A percentile compares a stretch with the other conserved stretches of the same genome.
phyloP scores from a whole-genome alignment of 1,140 invertebrate species.

The Pseudomyrmex concolor region DNA sequence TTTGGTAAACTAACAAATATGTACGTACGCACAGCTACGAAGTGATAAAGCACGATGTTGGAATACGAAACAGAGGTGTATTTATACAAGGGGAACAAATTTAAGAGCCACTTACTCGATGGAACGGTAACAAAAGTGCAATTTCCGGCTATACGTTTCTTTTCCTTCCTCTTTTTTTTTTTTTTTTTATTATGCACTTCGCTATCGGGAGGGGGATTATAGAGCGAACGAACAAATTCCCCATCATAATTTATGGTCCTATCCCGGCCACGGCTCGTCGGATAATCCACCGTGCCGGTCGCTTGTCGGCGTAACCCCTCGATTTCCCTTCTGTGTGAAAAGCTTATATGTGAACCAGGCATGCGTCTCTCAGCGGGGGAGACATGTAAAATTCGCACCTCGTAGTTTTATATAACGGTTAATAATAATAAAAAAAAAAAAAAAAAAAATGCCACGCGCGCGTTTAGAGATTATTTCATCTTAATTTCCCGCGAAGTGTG shows the following conservation, averaged over 20 bases:
- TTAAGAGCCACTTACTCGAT: conserved; percentile 7
- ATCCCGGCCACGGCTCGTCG: conserved; percentile 67
- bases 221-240: conserved; percentile 71
- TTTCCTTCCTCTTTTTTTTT: conserved; percentile 8
- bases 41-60: no score
- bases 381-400: conserved; percentile 21
- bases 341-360: conserved; percentile 32
- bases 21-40: no score
- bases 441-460: conserved; percentile 42
- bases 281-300: conserved; percentile 70
- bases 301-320: conserved; percentile 63
- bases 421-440: conserved; percentile 31
- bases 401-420: conserved; percentile 17
- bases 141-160: conserved; percentile 36
- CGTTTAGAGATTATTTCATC: conserved; percentile 7
- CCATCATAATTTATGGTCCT: conserved; percentile 72
- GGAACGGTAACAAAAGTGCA: conserved; percentile 34
- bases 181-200: conserved; percentile 31
- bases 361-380: conserved; percentile 7
- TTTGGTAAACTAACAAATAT: no score
- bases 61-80: neutral
- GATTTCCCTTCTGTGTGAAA: conserved; percentile 40
- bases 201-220: conserved; percentile 62
- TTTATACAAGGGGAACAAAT: neutral
- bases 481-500: conserved; percentile 34